Evolutionary conservation across 2,113 vertebrate genomes (phyloP), one percentile per base, ranked within the genome.

Genomic region (Megaptera novaeangliae): DNA sequence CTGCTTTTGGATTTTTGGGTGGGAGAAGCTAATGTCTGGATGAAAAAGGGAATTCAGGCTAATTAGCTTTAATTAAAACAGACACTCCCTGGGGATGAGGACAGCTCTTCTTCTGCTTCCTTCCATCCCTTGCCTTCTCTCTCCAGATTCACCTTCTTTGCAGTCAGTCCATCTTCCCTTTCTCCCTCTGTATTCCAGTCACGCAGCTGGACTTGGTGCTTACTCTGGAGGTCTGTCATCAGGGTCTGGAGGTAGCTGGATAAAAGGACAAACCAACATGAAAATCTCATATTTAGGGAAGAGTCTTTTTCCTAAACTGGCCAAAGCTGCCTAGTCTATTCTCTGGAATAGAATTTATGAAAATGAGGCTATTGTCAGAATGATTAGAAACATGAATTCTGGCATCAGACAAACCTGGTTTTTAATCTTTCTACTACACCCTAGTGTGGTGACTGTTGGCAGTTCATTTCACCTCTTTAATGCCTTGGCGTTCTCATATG

Each of bases 91-190:
- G 59, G 63, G 44, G 3, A 36, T 0, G 7, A 18, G 36, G 29
- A 66, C 44, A 8, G 15, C 46, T 20, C 3, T 29, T 39, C 25
- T 71, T 77, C 6, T 9, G 7, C 59, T 64, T 80, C 9, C 13
- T 46, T 31, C 29, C 29, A 1, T 34, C 23, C 17, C 10, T 86
- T 0, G 7, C 36, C 66, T 36, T 74, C 39, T 36, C 83, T 44
- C n/a, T 31, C 31, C 1, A 10, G 36, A 72, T 74, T 14, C 18
- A 13, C 17, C 8, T 69, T 68, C 85, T 20, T 27, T 13, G 29
- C 1, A 0, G 8, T 61, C n/a, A 0, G 1, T 63, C 34, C 27
- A 3, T 57, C n/a, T 71, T 34, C 18, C 14, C 55, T 55, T n/a
- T 44, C 63, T 80, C 71, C 25, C 9, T 77, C 86, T 15, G 0